These are phyloP conservation scores for Galbula dea DNA, from an alignment of 2,113 vertebrate genomes.

Conservation along the genomic window DNA sequence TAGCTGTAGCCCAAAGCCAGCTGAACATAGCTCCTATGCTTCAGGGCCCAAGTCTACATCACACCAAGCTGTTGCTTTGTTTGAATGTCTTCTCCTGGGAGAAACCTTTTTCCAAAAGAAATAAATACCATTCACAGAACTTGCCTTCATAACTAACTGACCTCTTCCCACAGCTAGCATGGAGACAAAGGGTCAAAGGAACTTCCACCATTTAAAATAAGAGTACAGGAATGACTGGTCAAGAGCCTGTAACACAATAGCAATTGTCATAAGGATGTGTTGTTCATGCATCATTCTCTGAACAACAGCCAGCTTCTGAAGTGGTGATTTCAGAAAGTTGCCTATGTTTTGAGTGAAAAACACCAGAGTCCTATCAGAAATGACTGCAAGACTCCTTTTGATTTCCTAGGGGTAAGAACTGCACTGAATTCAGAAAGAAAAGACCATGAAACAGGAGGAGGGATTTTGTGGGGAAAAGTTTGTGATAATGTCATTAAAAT, in stretches of 20 bases:
- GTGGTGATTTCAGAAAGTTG: background rate
- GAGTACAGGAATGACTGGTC: background rate
- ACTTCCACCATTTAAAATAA: background rate
- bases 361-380: background rate
- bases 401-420: background rate
- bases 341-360: background rate
- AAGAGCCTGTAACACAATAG: background rate
- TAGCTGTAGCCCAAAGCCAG: background rate
- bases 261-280: background rate
- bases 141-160: background rate
- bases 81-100: background rate
- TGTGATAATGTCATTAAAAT: conserved; percentile 43
- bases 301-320: background rate
- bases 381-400: background rate
- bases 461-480: background rate
- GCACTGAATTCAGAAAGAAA: background rate
- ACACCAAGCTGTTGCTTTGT: background rate
- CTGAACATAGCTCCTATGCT: background rate
- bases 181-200: background rate
- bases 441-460: background rate
- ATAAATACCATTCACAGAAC: background rate
- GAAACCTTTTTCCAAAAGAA: background rate
- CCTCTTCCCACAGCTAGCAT: background rate
- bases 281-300: background rate
- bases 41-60: background rate